Evolutionary conservation across 2,113 vertebrate species (phyloP).

Genomic region (Phalacrocorax brasilianus): DNA sequence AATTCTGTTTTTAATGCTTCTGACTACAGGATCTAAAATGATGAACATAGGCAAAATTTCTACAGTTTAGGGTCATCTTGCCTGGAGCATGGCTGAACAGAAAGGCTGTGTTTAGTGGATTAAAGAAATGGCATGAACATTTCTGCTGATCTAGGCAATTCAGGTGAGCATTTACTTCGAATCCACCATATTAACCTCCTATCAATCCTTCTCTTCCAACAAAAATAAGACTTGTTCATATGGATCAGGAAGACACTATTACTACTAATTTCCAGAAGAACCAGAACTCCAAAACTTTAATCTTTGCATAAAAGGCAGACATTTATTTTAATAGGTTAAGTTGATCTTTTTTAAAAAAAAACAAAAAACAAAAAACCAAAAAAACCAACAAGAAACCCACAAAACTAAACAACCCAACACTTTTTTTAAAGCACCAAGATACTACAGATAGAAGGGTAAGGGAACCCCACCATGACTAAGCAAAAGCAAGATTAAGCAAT

Average conservation of each 20-base stretch:
- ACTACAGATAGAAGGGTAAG: background rate
- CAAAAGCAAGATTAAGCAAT: constrained; percentile 50
- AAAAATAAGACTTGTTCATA: background rate
- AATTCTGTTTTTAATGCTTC: background rate
- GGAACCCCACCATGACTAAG: constrained; percentile 61
- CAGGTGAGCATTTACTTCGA: background rate
- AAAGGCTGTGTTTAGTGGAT: background rate
- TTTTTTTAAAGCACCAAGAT: background rate
- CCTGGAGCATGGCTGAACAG: background rate
- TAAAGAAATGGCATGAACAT: background rate
- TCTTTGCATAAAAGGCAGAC: background rate
- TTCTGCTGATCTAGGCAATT: background rate
- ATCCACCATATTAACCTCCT: background rate
- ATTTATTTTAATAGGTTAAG: background rate
- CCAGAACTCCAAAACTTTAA: background rate
- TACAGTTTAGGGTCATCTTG: background rate
- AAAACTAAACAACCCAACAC: background rate
- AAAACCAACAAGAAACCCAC: too few relatives aligned
- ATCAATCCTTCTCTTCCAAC: background rate
- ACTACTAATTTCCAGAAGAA: background rate
- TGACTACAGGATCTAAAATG: background rate
- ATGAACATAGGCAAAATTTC: background rate
- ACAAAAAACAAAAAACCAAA: too few relatives aligned
- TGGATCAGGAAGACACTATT: background rate
- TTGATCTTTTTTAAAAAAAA: background rate